Conservation (phyloP, 1,140 invertebrate genomes). For the Phocides pigmalion region DNA sequence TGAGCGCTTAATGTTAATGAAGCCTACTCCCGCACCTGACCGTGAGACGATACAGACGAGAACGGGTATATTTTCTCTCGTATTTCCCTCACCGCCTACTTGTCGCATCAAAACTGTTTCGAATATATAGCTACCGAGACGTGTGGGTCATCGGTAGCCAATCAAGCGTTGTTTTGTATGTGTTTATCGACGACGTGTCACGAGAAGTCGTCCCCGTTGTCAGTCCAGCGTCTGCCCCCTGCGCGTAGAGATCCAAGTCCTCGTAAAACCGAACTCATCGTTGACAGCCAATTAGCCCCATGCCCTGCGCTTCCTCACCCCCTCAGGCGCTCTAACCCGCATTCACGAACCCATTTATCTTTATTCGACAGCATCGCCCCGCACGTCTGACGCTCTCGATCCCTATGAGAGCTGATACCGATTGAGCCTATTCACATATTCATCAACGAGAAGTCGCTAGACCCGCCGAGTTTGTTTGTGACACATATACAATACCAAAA, state of each 20-base stretch:
- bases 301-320: conserved; percentile 50
- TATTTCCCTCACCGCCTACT: conserved; percentile 35
- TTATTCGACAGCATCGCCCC: conserved; percentile 74
- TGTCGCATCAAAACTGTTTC: conserved; percentile 30
- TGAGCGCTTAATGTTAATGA: conserved; percentile 69
- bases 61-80: conserved; percentile 27
- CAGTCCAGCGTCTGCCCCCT: conserved; percentile 37
- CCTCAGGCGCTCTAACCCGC: conserved; percentile 52
- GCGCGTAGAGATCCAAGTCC: conserved; percentile 33
- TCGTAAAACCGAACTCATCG: conserved; percentile 66
- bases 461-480: conserved; percentile 46
- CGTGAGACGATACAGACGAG: conserved; percentile 43
- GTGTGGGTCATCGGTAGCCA: conserved; percentile 32
- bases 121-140: conserved; percentile 22
- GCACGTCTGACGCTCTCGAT: conserved; percentile 59
- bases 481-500: conserved; percentile 57
- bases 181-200: conserved; percentile 41
- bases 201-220: conserved; percentile 36
- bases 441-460: conserved; percentile 28
- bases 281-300: conserved; percentile 78
- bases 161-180: conserved; percentile 51
- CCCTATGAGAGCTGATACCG: conserved; percentile 47
- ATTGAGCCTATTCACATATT: conserved; percentile 49
- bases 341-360: conserved; percentile 72
- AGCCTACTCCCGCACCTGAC: conserved; percentile 52